Evolutionary conservation across 2,888 invertebrate species (phyloP).

Genomic region (Ferrisia virgata): DNA sequence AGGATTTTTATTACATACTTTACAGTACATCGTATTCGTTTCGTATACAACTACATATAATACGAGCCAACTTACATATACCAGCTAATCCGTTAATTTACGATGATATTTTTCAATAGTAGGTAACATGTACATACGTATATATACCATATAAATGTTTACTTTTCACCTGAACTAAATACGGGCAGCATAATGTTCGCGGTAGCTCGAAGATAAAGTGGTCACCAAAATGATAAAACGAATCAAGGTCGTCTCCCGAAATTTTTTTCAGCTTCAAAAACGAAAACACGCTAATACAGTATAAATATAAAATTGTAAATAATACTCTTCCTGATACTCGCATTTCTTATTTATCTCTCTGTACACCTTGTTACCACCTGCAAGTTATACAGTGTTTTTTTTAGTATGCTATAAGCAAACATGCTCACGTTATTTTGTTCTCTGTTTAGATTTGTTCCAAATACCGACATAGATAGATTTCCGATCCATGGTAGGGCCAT

Average conservation of each 20-base stretch:
- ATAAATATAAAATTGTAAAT: too few relatives aligned
- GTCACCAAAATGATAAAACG: neutral
- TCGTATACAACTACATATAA: too few relatives aligned
- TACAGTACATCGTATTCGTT: neutral
- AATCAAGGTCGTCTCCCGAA: neutral
- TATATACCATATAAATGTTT: neutral
- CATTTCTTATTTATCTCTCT: neutral
- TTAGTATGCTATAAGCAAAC: neutral
- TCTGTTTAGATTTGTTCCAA: neutral
- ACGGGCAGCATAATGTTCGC: neutral
- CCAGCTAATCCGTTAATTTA: constrained; percentile 10
- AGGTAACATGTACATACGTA: too few relatives aligned
- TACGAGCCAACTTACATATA: neutral
- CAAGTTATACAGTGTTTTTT: too few relatives aligned
- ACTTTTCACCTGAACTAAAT: constrained; percentile 1
- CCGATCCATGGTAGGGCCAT: neutral
- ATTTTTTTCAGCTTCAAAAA: neutral
- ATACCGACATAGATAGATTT: neutral
- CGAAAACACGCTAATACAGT: neutral
- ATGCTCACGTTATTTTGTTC: neutral
- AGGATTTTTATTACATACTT: constrained; percentile 2
- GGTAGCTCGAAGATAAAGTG: neutral
- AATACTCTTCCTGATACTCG: too few relatives aligned
- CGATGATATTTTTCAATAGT: neutral
- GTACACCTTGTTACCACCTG: neutral